phyloP scores from a whole-genome alignment of 2,797 vertebrate genomes.

The Falco biarmicus region DNA sequence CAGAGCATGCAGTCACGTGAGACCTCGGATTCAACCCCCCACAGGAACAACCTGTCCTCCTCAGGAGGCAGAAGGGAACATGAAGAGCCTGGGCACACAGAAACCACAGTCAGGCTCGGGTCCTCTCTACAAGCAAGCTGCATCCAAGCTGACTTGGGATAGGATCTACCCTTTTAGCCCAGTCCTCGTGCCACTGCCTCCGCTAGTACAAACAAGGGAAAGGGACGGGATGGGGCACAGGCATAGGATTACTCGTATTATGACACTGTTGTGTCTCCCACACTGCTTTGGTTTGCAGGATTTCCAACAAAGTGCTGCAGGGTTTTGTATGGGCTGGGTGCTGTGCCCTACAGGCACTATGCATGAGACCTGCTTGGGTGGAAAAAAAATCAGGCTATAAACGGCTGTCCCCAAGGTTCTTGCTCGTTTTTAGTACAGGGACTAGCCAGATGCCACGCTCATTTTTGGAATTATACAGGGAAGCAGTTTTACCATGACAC shows the following conservation, averaged over 20 bases:
- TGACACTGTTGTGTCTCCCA: not conserved
- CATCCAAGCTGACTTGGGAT: not conserved
- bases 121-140: not conserved
- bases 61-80: not conserved
- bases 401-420: not conserved
- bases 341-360: not conserved
- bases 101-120: not conserved
- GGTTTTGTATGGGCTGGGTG: not conserved
- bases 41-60: not conserved
- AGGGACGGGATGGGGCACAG: not conserved
- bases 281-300: not conserved
- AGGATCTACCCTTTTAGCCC: not conserved
- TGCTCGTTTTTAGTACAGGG: not conserved
- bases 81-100: not conserved
- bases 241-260: not conserved
- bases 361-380: not conserved
- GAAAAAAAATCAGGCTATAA: not conserved
- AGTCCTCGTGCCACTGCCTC: not conserved
- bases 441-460: not conserved
- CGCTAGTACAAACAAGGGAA: not conserved
- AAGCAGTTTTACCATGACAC: not conserved
- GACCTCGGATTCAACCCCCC: not conserved
- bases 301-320: not conserved
- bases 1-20: not conserved
- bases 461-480: not conserved